phyloP scores from a whole-genome alignment of 2,888 invertebrate species.

The Boloria selene region DNA sequence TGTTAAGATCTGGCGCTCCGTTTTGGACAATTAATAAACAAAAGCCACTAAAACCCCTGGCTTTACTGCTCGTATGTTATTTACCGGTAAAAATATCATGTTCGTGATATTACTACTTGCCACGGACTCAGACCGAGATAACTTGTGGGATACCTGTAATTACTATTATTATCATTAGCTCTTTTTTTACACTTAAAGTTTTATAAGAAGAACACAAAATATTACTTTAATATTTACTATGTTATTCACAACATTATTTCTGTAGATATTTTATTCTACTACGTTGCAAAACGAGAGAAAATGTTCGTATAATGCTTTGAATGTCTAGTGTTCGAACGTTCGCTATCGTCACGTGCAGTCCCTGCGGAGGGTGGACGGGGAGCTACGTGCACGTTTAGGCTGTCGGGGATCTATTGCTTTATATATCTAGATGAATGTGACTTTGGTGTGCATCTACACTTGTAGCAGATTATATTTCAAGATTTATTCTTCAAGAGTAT shows the following conservation, averaged over 20 bases:
- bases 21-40: no score
- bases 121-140: no score
- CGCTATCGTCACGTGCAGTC: conserved; percentile 21
- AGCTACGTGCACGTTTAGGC: conserved; percentile 17
- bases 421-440: conserved; percentile 11
- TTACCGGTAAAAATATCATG: no score
- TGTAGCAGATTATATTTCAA: conserved; percentile 3
- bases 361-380: conserved; percentile 11
- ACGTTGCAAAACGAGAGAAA: conserved; percentile 1
- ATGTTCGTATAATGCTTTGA: conserved; percentile 4
- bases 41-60: no score
- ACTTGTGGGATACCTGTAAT: no score
- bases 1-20: no score
- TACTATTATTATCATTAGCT: no score
- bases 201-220: no score
- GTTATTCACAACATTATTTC: neutral
- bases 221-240: no score
- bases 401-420: conserved; percentile 17
- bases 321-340: conserved; percentile 4
- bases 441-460: conserved; percentile 5
- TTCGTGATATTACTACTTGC: no score
- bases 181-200: no score
- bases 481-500: neutral
- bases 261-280: neutral
- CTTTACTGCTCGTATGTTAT: no score